These are phyloP conservation scores for Drosophila micromelanica DNA, from an alignment of 1,140 invertebrate species.

Conservation along the genomic window DNA sequence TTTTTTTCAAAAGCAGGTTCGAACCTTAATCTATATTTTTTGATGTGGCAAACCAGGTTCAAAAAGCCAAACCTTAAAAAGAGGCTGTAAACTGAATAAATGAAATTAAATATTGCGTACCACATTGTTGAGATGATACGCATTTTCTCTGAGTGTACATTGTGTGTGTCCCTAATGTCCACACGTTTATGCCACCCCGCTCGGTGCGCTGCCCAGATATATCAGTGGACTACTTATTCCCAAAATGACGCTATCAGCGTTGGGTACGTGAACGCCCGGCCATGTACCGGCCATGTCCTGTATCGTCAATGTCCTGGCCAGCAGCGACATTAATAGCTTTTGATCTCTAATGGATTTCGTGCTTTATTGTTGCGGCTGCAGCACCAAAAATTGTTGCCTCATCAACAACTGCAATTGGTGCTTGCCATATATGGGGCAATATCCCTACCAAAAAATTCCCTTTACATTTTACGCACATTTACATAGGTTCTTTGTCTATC, in stretches of 20 bases:
- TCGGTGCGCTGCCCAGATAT: constrained; percentile 8
- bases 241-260: constrained; percentile 51
- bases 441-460: too few relatives aligned
- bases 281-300: constrained; percentile 4
- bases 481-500: neutral
- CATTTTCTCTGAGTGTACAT: neutral
- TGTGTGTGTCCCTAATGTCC: constrained; percentile 45
- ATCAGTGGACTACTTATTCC: constrained; percentile 49
- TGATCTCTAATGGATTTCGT: constrained; percentile 65
- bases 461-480: neutral
- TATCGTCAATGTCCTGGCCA: constrained; percentile 3
- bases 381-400: constrained; percentile 4
- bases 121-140: too few relatives aligned
- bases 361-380: constrained; percentile 41
- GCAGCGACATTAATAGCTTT: constrained; percentile 45
- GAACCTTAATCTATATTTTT: too few relatives aligned
- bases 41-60: too few relatives aligned
- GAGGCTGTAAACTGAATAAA: too few relatives aligned
- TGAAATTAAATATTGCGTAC: too few relatives aligned
- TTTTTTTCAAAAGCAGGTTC: too few relatives aligned
- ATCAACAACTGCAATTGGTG: constrained; percentile 18
- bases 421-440: neutral
- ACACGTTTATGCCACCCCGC: constrained; percentile 30
- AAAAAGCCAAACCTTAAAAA: too few relatives aligned
- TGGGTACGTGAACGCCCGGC: constrained; percentile 28